Base-by-base conservation (phyloP, 2,113 vertebrate genomes). In the Ophiodon elongatus region DNA sequence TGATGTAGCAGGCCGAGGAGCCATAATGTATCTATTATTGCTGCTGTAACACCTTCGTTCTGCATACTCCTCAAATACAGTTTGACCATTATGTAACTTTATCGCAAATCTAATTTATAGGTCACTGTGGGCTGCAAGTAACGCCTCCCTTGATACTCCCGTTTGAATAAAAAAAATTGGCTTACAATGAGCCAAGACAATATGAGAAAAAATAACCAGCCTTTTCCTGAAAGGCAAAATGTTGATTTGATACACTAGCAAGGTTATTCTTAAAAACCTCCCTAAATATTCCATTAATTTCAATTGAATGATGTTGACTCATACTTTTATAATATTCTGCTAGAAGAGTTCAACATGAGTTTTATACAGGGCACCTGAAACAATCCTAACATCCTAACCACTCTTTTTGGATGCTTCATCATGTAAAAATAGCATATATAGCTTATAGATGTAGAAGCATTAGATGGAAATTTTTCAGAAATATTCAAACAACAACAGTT, bases 1-100 rank as follows among this genome's bases (percentile, higher is more conserved):
- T 87, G 86, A 76, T 91, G 86, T 84, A 79, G 73, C 56, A 85
- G 27, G 82, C 50, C 47, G 85, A 89, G 79, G 87, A 86, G 29
- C 19, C 88, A 71, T 60, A 27, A 54, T 15, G 39, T 57, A 54
- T 66, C 69, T 80, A 27, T 19, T 74, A 29, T 29, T 72, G 80
- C 75, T 86, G 88, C 76, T 80, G 45, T 65, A 80, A 33, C 56
- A 14, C 15, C n/a, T 25, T 73, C 39, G 25, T 35, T 60, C 23
- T 56, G n/a, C 11, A 50, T 57, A 39, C 10, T 52, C 52, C 10
- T 23, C 39, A 31, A 25, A 41, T 63, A 10, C 59, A 7, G 25
- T 35, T 70, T n/a, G 11, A 21, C 10, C 15, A 14, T 70, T 39
- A 37, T 21, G 19, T 72, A 23, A 60, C 33, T 45, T 41, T 47